Percentiles rank a stretch among this genome's conserved stretches.
These are phyloP conservation scores for Alligator mississippiensis DNA, from an alignment of 2,113 vertebrate genomes.

Conservation along the genomic window DNA sequence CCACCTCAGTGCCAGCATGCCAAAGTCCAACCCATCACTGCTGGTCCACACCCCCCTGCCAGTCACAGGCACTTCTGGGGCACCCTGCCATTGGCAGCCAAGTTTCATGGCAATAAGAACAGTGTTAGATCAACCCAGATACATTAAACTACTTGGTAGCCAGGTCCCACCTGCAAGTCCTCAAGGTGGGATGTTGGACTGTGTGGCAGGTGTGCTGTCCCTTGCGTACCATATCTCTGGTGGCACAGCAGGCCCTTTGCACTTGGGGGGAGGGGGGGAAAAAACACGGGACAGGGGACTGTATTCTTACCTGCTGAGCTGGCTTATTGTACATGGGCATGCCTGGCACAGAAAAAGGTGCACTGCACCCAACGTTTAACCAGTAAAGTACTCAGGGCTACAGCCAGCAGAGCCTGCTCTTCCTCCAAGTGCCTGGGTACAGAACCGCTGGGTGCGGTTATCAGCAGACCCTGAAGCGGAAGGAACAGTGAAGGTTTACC, in stretches of 20 bases:
- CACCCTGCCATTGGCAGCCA: not conserved
- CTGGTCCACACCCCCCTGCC: not conserved
- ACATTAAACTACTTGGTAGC: not conserved
- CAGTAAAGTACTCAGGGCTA: not conserved
- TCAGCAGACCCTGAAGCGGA: not conserved
- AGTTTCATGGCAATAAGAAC: not conserved
- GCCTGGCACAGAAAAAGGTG: not conserved
- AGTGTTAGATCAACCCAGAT: not conserved
- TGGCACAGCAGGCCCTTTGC: not conserved
- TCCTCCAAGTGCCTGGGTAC: too few relatives aligned
- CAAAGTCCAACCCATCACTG: not conserved
- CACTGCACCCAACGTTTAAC: not conserved
- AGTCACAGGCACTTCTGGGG: too few relatives aligned
- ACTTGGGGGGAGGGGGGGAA: not conserved
- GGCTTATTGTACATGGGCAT: not conserved
- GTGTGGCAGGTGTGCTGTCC: not conserved
- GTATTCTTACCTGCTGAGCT: too few relatives aligned
- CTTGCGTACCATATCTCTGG: not conserved
- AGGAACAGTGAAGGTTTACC: not conserved
- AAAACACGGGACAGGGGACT: too few relatives aligned
- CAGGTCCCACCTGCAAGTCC: not conserved
- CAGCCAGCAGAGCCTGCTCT: not conserved
- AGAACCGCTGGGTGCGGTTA: not conserved
- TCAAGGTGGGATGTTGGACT: not conserved
- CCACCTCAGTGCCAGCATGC: not conserved